Evolutionary conservation across 2,797 vertebrate genomes (phyloP), one percentile per base, ranked within the genome.

Genomic region (Capromys pilorides): DNA sequence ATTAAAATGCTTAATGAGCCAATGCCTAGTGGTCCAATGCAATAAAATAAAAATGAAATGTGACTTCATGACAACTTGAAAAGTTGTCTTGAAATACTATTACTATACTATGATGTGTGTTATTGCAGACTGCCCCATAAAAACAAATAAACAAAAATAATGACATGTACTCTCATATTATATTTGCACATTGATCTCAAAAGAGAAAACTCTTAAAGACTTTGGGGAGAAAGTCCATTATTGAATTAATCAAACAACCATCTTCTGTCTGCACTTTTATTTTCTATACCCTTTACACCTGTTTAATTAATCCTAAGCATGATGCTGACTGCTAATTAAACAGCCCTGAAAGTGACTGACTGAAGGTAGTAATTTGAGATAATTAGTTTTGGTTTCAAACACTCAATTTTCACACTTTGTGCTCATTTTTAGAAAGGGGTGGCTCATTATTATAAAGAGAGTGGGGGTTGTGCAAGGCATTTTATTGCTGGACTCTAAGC

Each of bases 291-390:
- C 96, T 97, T 97, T 97, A 97, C 97, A 97, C 97, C 97, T 97
- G 97, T 97, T 97, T 97, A 97, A 97, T 97, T 97, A 97, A 97
- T 97, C 96, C 95, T 96, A 97, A 97, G 96, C 95, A 96, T 84
- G 94, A 94, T 90, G 90, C 96, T 97, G 96, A 95, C 96, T 97
- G 96, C 97, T 97, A 97, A 97, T 97, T 97, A 97, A 97, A 97
- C 96, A 96, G 93, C 84, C 96, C 86, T 88, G 86, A 93, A 96
- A 97, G 96, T 97, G 96, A 97, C 96, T 97, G 97, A 97, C 97
- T 97, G 96, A 97, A 97, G 95, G 95, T 97, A 97, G 96, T 97
- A 97, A 97, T 97, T 97, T 97, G 96, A 97, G 96, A 97, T 97
- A 97, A 97, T 97, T 97, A 97, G 97, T 96, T 97, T 97, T 97